Conservation (phyloP, 2,888 invertebrate genomes). For the Piscicola geometra region DNA sequence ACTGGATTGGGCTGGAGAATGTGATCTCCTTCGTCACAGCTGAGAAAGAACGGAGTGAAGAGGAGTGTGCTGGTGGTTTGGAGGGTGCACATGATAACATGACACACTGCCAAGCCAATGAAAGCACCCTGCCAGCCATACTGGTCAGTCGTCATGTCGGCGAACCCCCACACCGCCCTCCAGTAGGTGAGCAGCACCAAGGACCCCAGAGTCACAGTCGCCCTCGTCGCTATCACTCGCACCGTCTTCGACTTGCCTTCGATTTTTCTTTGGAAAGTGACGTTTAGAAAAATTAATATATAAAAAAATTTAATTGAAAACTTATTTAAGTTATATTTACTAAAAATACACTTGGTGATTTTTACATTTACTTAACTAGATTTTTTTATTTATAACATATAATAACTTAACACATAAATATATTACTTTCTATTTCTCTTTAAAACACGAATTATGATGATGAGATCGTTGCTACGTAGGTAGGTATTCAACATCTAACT, state of each 20-base stretch:
- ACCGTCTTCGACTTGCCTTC: neutral
- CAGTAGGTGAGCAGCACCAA: neutral
- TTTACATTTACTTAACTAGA: too few species aligned
- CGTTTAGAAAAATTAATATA: too few species aligned
- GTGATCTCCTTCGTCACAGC: neutral
- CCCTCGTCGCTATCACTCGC: neutral
- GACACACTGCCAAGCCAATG: neutral
- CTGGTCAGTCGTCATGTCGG: neutral
- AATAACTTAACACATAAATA: too few species aligned
- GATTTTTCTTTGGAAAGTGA: neutral
- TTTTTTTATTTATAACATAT: too few species aligned
- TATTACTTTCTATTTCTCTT: too few species aligned
- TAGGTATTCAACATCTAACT: too few species aligned
- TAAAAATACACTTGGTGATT: too few species aligned
- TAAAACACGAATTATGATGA: too few species aligned
- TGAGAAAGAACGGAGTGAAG: neutral
- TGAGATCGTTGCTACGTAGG: too few species aligned
- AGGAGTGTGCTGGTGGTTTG: neutral
- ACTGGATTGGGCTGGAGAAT: neutral
- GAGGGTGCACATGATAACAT: neutral
- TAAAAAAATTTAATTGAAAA: too few species aligned
- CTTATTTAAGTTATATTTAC: too few species aligned
- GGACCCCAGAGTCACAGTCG: neutral
- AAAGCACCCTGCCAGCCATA: constrained; percentile 9
- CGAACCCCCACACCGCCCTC: constrained; percentile 4